Evolutionary conservation across 1,140 invertebrate genomes (phyloP).

Genomic region (Bilobella aurantiaca): DNA sequence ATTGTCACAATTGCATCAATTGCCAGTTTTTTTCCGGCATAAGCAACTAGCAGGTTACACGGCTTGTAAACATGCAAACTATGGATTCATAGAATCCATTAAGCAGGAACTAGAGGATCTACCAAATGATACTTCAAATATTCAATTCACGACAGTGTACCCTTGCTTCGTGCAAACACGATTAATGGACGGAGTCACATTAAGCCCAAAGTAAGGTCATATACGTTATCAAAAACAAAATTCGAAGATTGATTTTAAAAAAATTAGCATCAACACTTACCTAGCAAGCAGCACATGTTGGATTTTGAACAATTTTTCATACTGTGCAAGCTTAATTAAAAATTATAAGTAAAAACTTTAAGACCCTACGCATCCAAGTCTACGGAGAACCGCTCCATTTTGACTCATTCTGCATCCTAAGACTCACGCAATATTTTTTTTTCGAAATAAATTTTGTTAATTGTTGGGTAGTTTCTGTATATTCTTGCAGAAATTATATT

Average conservation of each 20-base stretch:
- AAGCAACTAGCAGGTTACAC: slow-evolving; percentile 70
- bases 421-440: neutral
- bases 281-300: too few relatives aligned
- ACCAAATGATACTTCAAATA: slow-evolving; percentile 44
- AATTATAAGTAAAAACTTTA: too few relatives aligned
- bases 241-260: too few relatives aligned
- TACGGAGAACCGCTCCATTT: too few relatives aligned
- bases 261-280: too few relatives aligned
- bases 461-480: too few relatives aligned
- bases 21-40: slow-evolving; percentile 61
- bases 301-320: too few relatives aligned
- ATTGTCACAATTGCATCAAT: slow-evolving; percentile 72
- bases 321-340: too few relatives aligned
- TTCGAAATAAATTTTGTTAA: neutral
- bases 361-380: too few relatives aligned
- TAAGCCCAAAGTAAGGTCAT: slow-evolving; percentile 16
- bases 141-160: slow-evolving; percentile 68
- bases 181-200: slow-evolving; percentile 53
- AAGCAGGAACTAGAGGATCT: slow-evolving; percentile 54
- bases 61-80: slow-evolving; percentile 71
- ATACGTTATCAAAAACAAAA: too few relatives aligned
- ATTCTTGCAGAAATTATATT: too few relatives aligned
- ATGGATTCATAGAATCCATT: slow-evolving; percentile 46
- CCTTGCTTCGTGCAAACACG: slow-evolving; percentile 76
- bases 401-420: too few relatives aligned